Percentiles rank a stretch among this genome's conserved stretches.
These are phyloP conservation scores for Aleadryas rufinucha DNA, from an alignment of 2,113 vertebrate genomes.

Conservation along the genomic window DNA sequence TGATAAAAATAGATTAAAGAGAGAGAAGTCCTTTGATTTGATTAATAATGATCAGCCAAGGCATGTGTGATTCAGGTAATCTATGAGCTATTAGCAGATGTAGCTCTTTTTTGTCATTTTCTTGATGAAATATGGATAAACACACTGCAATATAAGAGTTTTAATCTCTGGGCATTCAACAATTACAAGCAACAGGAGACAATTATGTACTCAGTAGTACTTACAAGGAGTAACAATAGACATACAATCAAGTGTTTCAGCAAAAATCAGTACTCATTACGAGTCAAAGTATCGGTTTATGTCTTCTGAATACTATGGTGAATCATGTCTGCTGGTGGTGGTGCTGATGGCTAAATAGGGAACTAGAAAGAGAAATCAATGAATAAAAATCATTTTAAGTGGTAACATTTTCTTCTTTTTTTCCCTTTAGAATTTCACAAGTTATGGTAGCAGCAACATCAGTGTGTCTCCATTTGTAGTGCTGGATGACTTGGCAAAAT, in stretches of 20 bases:
- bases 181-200: not conserved
- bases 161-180: not conserved
- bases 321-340: not conserved
- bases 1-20: not conserved
- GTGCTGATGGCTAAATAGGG: not conserved
- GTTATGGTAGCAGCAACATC: conserved; percentile 23
- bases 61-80: not conserved
- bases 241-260: not conserved
- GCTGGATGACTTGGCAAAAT: conserved; percentile 75
- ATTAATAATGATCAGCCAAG: not conserved
- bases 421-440: conserved; percentile 73
- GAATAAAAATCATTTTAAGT: not conserved
- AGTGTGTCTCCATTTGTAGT: conserved; percentile 56
- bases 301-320: not conserved
- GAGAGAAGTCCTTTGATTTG: not conserved
- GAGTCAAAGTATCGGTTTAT: not conserved
- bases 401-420: not conserved
- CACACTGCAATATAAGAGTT: not conserved
- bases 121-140: not conserved
- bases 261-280: not conserved
- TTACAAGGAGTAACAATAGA: not conserved
- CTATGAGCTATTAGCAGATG: not conserved
- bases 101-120: not conserved
- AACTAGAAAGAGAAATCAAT: not conserved
- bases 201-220: not conserved